Conservation (phyloP, 2,888 invertebrate genomes). For the Omphaloscelis lunosa region DNA sequence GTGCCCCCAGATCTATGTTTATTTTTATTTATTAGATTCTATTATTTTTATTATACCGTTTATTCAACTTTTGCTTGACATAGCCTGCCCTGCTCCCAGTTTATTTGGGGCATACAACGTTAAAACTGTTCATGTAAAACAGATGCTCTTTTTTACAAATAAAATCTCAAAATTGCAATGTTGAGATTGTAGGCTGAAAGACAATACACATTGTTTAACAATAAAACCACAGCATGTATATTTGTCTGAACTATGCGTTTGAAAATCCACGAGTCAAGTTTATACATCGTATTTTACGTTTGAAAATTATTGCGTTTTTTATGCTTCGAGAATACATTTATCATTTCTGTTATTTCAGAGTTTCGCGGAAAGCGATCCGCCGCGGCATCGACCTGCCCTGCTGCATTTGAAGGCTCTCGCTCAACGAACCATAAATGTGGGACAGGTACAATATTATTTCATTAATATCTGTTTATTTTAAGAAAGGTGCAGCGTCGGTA, state of each 20-base stretch:
- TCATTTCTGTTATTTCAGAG: slow-evolving; percentile 76
- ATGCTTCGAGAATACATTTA: slow-evolving; percentile 55
- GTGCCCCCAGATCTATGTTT: not conserved
- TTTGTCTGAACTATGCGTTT: slow-evolving; percentile 45
- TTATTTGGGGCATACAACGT: not conserved
- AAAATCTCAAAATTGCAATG: slow-evolving; percentile 20
- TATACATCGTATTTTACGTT: slow-evolving; percentile 54
- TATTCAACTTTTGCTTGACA: not conserved
- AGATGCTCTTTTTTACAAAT: not conserved
- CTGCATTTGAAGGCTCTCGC: slow-evolving; percentile 80
- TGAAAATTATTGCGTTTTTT: slow-evolving; percentile 56
- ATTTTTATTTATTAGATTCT: not conserved
- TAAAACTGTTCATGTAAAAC: not conserved
- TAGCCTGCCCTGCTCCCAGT: not conserved
- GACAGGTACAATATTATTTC: slow-evolving; percentile 73
- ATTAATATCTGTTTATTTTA: not conserved
- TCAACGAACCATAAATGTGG: slow-evolving; percentile 79
- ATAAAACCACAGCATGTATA: slow-evolving; percentile 41
- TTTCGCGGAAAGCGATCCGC: slow-evolving; percentile 80
- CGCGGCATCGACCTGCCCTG: slow-evolving; percentile 78
- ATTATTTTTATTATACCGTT: not conserved
- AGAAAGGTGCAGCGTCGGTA: too few relatives aligned
- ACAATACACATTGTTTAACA: slow-evolving; percentile 48
- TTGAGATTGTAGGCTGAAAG: slow-evolving; percentile 14
- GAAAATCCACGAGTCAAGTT: slow-evolving; percentile 54